phyloP scores from a whole-genome alignment of 2,888 invertebrate genomes.

The Anthrax anthrax region DNA sequence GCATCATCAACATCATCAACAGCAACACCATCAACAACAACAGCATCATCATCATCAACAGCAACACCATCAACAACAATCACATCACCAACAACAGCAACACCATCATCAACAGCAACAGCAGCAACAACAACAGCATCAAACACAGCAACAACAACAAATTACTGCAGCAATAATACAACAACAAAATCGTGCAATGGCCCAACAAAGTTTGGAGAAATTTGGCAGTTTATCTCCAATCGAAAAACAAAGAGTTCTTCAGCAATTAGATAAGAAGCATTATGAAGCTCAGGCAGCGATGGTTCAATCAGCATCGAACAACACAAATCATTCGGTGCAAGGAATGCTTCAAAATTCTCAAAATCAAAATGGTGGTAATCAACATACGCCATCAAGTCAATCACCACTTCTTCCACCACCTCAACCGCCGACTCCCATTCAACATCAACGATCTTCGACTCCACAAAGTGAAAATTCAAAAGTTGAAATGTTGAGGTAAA shows the following conservation, averaged over 20 bases:
- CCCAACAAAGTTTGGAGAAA: constrained; percentile 50
- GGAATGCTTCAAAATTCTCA: constrained; percentile 3
- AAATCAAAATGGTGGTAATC: constrained; percentile 8
- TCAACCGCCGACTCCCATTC: background rate
- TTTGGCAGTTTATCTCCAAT: constrained; percentile 38
- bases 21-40: constrained; percentile 48
- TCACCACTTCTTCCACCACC: constrained; percentile 13
- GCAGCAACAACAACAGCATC: constrained; percentile 21
- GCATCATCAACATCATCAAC: constrained; percentile 34
- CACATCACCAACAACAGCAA: constrained; percentile 5
- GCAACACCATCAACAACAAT: constrained; percentile 29
- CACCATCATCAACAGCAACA: constrained; percentile 24
- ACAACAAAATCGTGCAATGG: constrained; percentile 46
- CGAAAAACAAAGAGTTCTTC: constrained; percentile 41
- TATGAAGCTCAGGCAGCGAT: constrained; percentile 27
- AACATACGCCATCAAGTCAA: constrained; percentile 20
- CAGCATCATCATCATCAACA: constrained; percentile 37
- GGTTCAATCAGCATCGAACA: constrained; percentile 23
- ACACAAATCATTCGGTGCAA: constrained; percentile 3
- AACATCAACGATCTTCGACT: constrained; percentile 16
- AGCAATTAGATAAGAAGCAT: constrained; percentile 37
- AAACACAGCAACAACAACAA: constrained; percentile 46
- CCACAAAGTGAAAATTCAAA: constrained; percentile 7
- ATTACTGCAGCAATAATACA: constrained; percentile 46
- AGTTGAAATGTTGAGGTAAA: constrained; percentile 3